phyloP scores from a whole-genome alignment of 2,797 vertebrate genomes.

The Babyrousa celebensis region DNA sequence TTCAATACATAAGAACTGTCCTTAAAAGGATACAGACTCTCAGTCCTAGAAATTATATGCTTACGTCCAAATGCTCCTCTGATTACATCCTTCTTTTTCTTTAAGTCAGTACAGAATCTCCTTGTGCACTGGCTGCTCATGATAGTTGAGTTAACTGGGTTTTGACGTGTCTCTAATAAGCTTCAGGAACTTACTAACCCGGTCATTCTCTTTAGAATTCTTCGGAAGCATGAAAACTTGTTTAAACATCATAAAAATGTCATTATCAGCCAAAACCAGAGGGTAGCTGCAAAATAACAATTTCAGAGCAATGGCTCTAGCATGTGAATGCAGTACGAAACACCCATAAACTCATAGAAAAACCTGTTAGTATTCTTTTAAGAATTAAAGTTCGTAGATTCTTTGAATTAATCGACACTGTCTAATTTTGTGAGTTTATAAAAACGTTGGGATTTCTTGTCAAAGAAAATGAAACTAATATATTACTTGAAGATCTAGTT shows the following conservation, averaged over 20 bases:
- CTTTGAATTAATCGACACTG: conserved; percentile 10
- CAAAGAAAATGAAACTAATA: conserved; percentile 41
- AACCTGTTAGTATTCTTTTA: background rate
- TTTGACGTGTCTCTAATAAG: conserved; percentile 34
- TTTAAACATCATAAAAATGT: conserved; percentile 75
- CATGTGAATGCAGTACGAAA: background rate
- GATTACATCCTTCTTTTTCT: background rate
- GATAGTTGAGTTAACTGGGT: conserved; percentile 50
- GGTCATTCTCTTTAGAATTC: conserved; percentile 63
- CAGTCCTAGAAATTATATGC: background rate
- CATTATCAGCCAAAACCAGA: conserved; percentile 68
- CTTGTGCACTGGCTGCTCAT: conserved; percentile 42
- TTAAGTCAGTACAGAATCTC: conserved; percentile 64
- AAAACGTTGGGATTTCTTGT: background rate
- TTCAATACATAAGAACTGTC: background rate
- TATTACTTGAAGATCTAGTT: background rate
- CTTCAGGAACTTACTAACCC: background rate
- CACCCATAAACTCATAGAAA: background rate
- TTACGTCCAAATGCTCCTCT: background rate
- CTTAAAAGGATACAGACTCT: background rate
- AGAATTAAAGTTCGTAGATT: background rate
- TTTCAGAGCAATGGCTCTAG: background rate
- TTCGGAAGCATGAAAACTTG: conserved; percentile 56
- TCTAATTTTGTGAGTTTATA: background rate
- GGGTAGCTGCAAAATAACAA: conserved; percentile 58